These are phyloP conservation scores for Drosophila sturtevanti DNA, from an alignment of 1,140 invertebrate genomes.

Conservation along the genomic window DNA sequence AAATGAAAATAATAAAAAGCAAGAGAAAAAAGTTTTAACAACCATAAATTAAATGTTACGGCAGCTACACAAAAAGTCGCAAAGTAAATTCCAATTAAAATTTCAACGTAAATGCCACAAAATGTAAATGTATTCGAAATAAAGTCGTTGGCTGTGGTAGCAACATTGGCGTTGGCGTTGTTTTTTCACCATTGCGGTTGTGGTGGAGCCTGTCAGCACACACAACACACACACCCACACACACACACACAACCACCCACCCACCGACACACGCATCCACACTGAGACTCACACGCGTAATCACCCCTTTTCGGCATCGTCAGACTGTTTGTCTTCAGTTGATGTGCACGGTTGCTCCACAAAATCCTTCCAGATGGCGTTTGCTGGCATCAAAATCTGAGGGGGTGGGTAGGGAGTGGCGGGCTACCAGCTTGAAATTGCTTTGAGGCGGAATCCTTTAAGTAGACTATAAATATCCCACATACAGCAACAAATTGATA, in stretches of 20 bases:
- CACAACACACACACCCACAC: slow-evolving; percentile 21
- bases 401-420: slow-evolving; percentile 9
- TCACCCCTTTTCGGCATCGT: slow-evolving; percentile 66
- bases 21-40: slow-evolving; percentile 60
- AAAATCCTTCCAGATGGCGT: slow-evolving; percentile 51
- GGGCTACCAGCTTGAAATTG: slow-evolving; percentile 54
- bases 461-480: slow-evolving; percentile 70
- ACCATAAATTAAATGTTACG: slow-evolving; percentile 59
- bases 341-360: slow-evolving; percentile 58
- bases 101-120: slow-evolving; percentile 77
- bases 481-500: slow-evolving; percentile 19
- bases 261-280: slow-evolving; percentile 16
- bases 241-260: slow-evolving; percentile 12
- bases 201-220: slow-evolving; percentile 55
- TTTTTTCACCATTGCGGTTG: slow-evolving; percentile 66
- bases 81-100: slow-evolving; percentile 82
- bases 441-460: slow-evolving; percentile 70
- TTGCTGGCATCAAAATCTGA: slow-evolving; percentile 46
- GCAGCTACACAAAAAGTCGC: slow-evolving; percentile 45
- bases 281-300: slow-evolving; percentile 24
- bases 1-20: no score
- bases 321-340: slow-evolving; percentile 72
- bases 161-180: slow-evolving; percentile 24
- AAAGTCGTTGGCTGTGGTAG: slow-evolving; percentile 52
- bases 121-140: slow-evolving; percentile 80